Base-by-base conservation (phyloP, 2,888 invertebrate genomes). In the Stenichneumon culpator region DNA sequence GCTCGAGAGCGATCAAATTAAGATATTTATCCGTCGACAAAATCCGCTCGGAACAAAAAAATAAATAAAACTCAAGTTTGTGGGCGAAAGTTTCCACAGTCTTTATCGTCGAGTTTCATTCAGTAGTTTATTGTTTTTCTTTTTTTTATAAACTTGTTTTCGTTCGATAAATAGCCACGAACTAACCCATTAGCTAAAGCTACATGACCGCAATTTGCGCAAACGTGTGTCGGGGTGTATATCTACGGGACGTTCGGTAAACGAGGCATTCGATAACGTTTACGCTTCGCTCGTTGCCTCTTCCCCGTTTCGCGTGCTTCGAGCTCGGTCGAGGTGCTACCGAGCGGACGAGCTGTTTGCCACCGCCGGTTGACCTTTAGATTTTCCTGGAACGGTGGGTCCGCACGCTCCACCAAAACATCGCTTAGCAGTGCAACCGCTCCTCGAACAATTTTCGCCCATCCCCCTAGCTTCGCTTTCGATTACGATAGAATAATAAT, bases 161-260 rank as follows among this genome's bases (percentile, higher is more conserved):
- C 11, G 57, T 11, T 11, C 22, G 22, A 22, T 22, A 57, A 57
- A 57, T 57, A 57, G 4, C 19, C 52, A 25, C 57, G 57, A 25
- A 14, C 11, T 25, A 25, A 57, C 57, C 57, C 22, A 57, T 25
- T 25, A 57, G 57, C 57, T 57, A 57, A 57, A 57, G 25, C 57
- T 57, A 57, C 57, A 57, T 57, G 25, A 57, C 57, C 57, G 57
- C 25, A 57, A 57, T 57, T 57, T 57, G 57, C 57, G 57, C 57
- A 22, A 57, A 25, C 25, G 22, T 22, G 57, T 22, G 57, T 19
- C 54, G 54, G 54, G 9, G 54, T 54, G 14, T 47, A 47, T 47
- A 47, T 54, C 54, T 14, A 54, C 54, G 54, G 22, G 54, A 57
- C 25, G 57, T 57, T 57, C 57, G 25, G 57, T 57, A 57, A 57